A percentile compares a stretch with the other conserved stretches of the same genome.
phyloP scores from a whole-genome alignment of 2,113 vertebrate genomes.

The Danionella cerebrum region DNA sequence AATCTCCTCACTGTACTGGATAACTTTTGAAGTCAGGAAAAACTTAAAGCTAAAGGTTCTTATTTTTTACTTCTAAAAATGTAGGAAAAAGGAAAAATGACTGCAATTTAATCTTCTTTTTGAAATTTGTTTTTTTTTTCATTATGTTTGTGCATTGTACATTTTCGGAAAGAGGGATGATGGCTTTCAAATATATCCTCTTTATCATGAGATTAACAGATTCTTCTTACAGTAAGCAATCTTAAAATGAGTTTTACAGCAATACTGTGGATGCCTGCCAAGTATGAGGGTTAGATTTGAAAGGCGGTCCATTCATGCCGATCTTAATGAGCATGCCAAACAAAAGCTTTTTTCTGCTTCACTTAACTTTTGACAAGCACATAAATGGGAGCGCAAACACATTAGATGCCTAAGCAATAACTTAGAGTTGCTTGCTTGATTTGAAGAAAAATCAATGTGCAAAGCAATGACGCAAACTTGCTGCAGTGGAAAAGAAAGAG shows the following conservation, averaged over 20 bases:
- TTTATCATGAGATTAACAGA: slow-evolving; percentile 9
- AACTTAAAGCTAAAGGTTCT: too few relatives aligned
- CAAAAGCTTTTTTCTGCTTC: slow-evolving; percentile 6
- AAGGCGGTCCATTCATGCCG: neutral
- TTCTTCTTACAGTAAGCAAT: slow-evolving; percentile 10
- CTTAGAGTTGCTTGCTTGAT: slow-evolving; percentile 31
- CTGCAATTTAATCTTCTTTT: too few relatives aligned
- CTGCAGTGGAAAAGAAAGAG: slow-evolving; percentile 35
- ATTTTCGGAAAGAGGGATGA: neutral
- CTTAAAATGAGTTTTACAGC: slow-evolving; percentile 20
- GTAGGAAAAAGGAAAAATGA: too few relatives aligned
- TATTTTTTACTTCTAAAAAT: too few relatives aligned
- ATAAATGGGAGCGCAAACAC: slow-evolving; percentile 37
- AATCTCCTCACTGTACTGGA: too few relatives aligned
- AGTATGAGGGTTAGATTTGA: slow-evolving; percentile 9
- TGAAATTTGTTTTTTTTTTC: too few relatives aligned
- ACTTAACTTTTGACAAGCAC: slow-evolving; percentile 42
- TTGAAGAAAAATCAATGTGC: slow-evolving; percentile 52
- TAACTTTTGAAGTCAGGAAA: too few relatives aligned
- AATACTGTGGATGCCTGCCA: slow-evolving; percentile 18
- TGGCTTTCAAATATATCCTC: neutral
- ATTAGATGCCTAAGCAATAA: slow-evolving; percentile 45
- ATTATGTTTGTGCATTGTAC: slow-evolving; percentile 16
- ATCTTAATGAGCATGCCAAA: slow-evolving; percentile 10
- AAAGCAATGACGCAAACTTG: slow-evolving; percentile 33